Conservation (phyloP, 30 jellyfish, hydroid and myxozoan species). For the Aurelia sp. region DNA sequence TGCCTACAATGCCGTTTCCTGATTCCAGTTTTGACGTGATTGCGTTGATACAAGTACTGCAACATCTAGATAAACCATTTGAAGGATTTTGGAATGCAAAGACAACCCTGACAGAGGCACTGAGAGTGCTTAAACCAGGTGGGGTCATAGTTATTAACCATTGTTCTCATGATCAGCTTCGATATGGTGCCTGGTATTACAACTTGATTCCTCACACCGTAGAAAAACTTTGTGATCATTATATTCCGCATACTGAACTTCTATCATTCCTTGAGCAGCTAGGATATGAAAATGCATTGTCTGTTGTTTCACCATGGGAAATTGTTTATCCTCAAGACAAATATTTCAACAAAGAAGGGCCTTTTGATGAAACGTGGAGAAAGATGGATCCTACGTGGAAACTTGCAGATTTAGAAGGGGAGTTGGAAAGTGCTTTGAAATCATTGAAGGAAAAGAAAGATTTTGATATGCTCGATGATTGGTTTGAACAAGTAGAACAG, state of each 20-base stretch:
- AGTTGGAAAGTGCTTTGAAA: constrained; percentile 66
- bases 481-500: constrained; percentile 70
- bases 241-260: constrained; percentile 40
- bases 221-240: constrained; percentile 48
- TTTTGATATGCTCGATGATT: constrained; percentile 65
- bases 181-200: constrained; percentile 68
- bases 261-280: constrained; percentile 27
- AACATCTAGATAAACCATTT: constrained; percentile 82
- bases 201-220: constrained; percentile 65
- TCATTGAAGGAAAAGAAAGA: constrained; percentile 71
- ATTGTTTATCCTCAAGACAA: constrained; percentile 11
- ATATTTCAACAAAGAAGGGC: constrained; percentile 72
- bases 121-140: constrained; percentile 87
- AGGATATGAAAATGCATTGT: constrained; percentile 34
- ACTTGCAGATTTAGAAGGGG: constrained; percentile 74
- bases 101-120: constrained; percentile 69
- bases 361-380: constrained; percentile 73
- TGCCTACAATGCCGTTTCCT: constrained; percentile 83
- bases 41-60: constrained; percentile 77
- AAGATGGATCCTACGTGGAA: constrained; percentile 65
- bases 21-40: constrained; percentile 86
- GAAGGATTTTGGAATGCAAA: constrained; percentile 36
- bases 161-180: constrained; percentile 65
- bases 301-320: constrained; percentile 59
- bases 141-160: constrained; percentile 79